phyloP scores from a whole-genome alignment of 2,888 invertebrate species.

The Noctua janthina region DNA sequence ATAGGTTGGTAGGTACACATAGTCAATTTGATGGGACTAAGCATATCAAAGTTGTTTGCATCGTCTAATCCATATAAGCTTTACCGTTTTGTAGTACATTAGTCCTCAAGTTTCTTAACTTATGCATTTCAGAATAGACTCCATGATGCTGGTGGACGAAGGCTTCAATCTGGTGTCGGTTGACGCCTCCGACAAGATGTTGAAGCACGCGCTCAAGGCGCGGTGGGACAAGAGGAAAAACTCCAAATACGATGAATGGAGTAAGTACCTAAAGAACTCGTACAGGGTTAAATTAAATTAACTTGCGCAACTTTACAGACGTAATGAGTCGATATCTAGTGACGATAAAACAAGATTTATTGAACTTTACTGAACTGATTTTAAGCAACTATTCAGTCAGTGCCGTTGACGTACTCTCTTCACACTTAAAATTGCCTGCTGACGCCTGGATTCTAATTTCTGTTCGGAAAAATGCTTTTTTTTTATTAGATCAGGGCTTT shows the following conservation, averaged over 20 bases:
- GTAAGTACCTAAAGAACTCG: conserved; percentile 87
- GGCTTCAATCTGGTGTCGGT: conserved; percentile 96
- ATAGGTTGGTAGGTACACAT: neutral
- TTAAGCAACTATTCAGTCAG: neutral
- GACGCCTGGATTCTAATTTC: neutral
- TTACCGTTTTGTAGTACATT: too few species aligned
- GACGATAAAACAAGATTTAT: neutral
- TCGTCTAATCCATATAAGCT: neutral
- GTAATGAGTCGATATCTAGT: neutral
- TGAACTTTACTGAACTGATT: too few species aligned
- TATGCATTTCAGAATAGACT: conserved; percentile 92
- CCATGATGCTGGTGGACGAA: conserved; percentile 96
- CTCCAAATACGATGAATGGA: conserved; percentile 95
- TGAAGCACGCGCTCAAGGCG: conserved; percentile 96
- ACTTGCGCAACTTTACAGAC: neutral
- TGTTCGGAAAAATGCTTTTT: neutral
- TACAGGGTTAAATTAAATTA: too few species aligned
- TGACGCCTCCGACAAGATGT: conserved; percentile 98
- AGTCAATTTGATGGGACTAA: neutral
- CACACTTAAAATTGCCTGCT: neutral
- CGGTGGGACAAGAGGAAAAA: conserved; percentile 96
- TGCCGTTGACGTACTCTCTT: neutral
- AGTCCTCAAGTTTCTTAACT: neutral
- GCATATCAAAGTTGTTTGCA: neutral
- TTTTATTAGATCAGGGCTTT: neutral